phyloP scores from a whole-genome alignment of 1,140 invertebrate species.

The Diabrotica undecimpunctata region DNA sequence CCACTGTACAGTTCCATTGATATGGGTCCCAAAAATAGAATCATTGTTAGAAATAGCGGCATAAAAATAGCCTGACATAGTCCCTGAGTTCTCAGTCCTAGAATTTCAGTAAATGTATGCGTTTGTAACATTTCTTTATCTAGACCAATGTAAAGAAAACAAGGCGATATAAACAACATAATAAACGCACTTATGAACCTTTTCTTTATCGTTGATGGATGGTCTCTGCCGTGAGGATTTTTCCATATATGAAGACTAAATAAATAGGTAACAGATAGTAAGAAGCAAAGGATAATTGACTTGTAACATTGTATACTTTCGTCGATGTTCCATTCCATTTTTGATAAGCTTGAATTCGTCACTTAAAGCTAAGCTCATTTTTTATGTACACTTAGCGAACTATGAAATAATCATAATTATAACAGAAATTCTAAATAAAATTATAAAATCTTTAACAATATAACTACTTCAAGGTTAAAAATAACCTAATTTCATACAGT shows the following conservation, averaged over 20 bases:
- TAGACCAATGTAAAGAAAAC: conserved; percentile 69
- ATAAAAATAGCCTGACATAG: conserved; percentile 68
- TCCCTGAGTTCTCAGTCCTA: conserved; percentile 74
- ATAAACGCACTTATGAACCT: conserved; percentile 81
- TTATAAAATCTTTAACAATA: no score
- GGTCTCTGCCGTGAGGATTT: conserved; percentile 70
- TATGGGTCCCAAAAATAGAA: conserved; percentile 82
- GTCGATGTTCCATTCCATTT: conserved; percentile 46
- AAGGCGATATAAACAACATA: conserved; percentile 74
- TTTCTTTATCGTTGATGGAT: conserved; percentile 83
- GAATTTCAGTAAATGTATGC: conserved; percentile 64
- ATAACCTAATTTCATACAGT: no score
- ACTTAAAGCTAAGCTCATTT: background rate
- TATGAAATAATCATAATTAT: no score
- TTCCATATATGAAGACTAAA: conserved; percentile 82
- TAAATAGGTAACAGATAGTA: conserved; percentile 72
- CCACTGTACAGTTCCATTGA: conserved; percentile 68
- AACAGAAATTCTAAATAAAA: no score
- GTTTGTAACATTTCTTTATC: conserved; percentile 57
- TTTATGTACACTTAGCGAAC: background rate
- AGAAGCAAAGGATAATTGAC: conserved; percentile 61
- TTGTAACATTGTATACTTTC: conserved; percentile 43
- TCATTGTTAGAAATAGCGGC: conserved; percentile 76
- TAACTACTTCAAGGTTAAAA: no score
- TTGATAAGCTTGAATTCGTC: conserved; percentile 22